These are phyloP conservation scores for Agrotis clavis DNA, from an alignment of 2,888 invertebrate species.

Conservation along the genomic window DNA sequence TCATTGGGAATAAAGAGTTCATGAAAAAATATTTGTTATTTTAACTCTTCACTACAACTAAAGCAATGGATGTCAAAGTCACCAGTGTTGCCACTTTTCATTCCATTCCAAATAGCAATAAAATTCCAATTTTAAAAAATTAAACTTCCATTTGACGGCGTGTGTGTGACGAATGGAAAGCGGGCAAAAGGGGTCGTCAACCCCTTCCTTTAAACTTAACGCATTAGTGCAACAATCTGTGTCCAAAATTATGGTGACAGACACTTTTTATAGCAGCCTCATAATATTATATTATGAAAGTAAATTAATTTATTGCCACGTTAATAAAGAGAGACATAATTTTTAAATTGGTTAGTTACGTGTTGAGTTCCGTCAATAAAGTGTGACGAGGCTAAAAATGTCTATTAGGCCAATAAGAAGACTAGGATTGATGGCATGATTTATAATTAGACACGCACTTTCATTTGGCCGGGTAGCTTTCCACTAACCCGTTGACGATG, in stretches of 20 bases:
- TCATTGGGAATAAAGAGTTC: background rate
- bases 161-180: constrained; percentile 89
- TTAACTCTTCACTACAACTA: constrained; percentile 4
- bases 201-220: constrained; percentile 83
- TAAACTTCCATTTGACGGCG: constrained; percentile 88
- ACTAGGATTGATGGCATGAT: constrained; percentile 56
- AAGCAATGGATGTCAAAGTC: constrained; percentile 37
- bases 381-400: constrained; percentile 66
- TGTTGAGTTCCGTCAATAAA: constrained; percentile 68
- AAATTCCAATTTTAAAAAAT: constrained; percentile 89
- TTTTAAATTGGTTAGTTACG: constrained; percentile 77
- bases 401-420: constrained; percentile 66
- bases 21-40: background rate
- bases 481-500: constrained; percentile 17
- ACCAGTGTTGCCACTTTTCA: constrained; percentile 71
- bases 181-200: constrained; percentile 83
- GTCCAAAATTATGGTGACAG: constrained; percentile 88
- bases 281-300: constrained; percentile 82
- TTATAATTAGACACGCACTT: constrained; percentile 60
- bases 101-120: constrained; percentile 81
- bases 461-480: constrained; percentile 24
- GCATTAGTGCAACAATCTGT: constrained; percentile 88
- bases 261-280: constrained; percentile 84
- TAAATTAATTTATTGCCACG: constrained; percentile 87
- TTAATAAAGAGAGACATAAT: constrained; percentile 81